Conservation (phyloP, 2,797 vertebrate genomes). For the Labroides dimidiatus region DNA sequence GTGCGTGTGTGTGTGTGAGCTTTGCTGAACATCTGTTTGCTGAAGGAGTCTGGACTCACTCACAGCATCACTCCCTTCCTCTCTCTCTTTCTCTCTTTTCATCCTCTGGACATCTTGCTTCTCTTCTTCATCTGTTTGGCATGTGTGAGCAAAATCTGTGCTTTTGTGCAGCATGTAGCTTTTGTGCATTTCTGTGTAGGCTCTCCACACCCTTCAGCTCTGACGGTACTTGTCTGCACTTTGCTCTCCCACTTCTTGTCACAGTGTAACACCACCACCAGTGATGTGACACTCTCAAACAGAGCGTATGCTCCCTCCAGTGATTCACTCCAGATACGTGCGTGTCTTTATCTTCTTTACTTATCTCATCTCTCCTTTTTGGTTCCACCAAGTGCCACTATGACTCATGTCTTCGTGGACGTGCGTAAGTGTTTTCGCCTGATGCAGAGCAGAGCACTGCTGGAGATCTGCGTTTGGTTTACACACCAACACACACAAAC, state of each 20-base stretch:
- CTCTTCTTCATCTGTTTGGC: constrained; percentile 55
- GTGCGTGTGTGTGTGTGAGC: constrained; percentile 1
- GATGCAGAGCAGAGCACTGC: constrained; percentile 59
- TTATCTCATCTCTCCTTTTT: constrained; percentile 15
- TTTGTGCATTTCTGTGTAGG: constrained; percentile 51
- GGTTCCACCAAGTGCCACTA: constrained; percentile 26
- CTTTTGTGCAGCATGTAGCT: constrained; percentile 34
- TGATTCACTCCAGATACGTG: constrained; percentile 30
- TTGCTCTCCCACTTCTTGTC: constrained; percentile 33
- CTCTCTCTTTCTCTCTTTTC: constrained; percentile 35
- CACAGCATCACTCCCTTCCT: constrained; percentile 32
- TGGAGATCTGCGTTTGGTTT: constrained; percentile 42
- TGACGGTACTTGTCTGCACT: constrained; percentile 21
- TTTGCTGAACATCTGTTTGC: constrained; percentile 65
- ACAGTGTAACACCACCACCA: constrained; percentile 29
- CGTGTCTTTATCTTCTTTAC: constrained; percentile 7
- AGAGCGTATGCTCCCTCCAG: constrained; percentile 4
- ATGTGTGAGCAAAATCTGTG: constrained; percentile 30
- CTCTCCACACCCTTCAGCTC: constrained; percentile 52
- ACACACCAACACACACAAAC: constrained; percentile 24
- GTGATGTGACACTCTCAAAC: constrained; percentile 47
- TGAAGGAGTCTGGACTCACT: constrained; percentile 61
- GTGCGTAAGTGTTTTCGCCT: constrained; percentile 26
- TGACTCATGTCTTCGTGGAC: constrained; percentile 32
- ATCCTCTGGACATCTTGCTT: constrained; percentile 54